These are phyloP conservation scores for Marcusenius ussheri DNA, from an alignment of 2,113 vertebrate species.

Conservation along the genomic window DNA sequence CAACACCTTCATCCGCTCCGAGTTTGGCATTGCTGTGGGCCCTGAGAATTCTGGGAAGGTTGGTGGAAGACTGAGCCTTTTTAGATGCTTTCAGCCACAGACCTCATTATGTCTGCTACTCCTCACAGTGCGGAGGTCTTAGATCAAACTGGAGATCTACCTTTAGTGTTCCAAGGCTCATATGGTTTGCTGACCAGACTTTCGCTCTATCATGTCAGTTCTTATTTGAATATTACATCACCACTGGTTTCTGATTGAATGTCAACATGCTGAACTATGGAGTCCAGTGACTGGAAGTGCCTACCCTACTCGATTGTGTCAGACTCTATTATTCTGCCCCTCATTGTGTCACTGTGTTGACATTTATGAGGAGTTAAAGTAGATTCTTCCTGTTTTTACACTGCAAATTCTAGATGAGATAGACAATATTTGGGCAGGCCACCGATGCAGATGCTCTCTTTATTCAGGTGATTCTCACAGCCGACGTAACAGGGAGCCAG, in stretches of 20 bases:
- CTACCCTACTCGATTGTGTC: neutral
- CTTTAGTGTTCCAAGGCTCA: neutral
- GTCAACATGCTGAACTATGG: neutral
- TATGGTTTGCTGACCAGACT: neutral
- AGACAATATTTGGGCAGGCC: neutral
- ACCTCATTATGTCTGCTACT: neutral
- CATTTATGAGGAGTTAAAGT: neutral
- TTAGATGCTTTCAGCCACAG: neutral
- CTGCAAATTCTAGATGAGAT: neutral
- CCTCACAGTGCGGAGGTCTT: neutral
- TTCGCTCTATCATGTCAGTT: neutral
- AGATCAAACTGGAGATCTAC: neutral
- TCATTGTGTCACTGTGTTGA: neutral
- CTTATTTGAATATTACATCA: neutral
- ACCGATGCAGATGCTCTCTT: slow-evolving; percentile 16
- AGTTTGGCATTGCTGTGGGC: slow-evolving; percentile 81
- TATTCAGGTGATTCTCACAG: slow-evolving; percentile 78
- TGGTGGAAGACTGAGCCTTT: slow-evolving; percentile 19
- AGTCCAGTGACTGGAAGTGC: neutral
- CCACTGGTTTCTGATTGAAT: neutral
- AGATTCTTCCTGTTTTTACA: neutral
- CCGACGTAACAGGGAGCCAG: slow-evolving; percentile 66
- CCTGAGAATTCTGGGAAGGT: slow-evolving; percentile 86
- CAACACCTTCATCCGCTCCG: slow-evolving; percentile 81
- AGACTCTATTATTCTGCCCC: neutral